Evolutionary conservation across 2,113 vertebrate genomes (phyloP).

Genomic region (Oreochromis niloticus): DNA sequence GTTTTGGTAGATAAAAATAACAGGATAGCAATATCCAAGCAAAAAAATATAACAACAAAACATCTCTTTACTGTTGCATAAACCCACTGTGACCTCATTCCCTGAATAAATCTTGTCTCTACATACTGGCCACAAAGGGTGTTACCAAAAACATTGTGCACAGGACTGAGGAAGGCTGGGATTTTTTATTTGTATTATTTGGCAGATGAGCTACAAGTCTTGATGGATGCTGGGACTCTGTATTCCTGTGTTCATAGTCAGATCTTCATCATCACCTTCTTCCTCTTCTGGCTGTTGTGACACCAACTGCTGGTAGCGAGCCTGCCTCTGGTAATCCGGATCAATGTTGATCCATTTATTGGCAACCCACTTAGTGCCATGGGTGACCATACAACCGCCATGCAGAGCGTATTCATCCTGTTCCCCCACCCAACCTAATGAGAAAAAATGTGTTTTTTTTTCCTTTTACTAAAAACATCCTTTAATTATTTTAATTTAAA

Average conservation of each 20-base stretch:
- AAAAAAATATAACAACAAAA: conserved; percentile 32
- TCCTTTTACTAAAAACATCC: neutral
- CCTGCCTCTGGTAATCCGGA: conserved; percentile 85
- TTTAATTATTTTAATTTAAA: neutral
- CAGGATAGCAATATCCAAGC: conserved; percentile 26
- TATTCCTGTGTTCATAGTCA: conserved; percentile 22
- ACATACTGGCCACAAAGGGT: conserved; percentile 27
- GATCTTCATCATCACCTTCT: conserved; percentile 50
- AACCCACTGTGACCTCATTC: conserved; percentile 58
- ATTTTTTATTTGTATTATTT: conserved; percentile 13
- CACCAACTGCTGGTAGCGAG: conserved; percentile 86
- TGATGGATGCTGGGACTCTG: conserved; percentile 56
- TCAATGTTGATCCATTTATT: conserved; percentile 99
- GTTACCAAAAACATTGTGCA: conserved; percentile 46
- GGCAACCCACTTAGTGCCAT: conserved; percentile 92
- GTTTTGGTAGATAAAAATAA: conserved; percentile 5
- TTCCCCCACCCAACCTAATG: conserved; percentile 92
- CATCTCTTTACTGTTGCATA: conserved; percentile 65
- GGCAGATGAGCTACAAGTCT: conserved; percentile 58
- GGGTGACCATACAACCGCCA: conserved; percentile 90
- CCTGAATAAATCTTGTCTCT: conserved; percentile 62
- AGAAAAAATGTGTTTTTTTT: neutral
- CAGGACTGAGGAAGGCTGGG: conserved; percentile 32
- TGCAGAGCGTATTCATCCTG: conserved; percentile 93
- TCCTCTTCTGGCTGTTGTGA: conserved; percentile 73